phyloP scores from a whole-genome alignment of 2,113 vertebrate genomes.

The Sterrhoptilus dennistouni region DNA sequence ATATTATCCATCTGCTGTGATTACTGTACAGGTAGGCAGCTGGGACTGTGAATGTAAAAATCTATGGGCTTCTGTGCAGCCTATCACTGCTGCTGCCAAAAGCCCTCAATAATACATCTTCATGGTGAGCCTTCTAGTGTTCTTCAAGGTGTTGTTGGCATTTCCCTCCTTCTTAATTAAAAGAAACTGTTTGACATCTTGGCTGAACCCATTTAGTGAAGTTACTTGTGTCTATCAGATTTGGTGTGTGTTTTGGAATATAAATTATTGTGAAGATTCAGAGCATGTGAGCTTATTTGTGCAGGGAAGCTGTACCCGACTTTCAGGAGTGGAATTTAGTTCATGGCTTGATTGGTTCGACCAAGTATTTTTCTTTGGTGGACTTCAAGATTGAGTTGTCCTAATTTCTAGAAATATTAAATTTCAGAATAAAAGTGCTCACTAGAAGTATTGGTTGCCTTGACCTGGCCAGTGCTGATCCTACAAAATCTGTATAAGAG shows the following conservation, averaged over 20 bases:
- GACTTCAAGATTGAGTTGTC: not conserved
- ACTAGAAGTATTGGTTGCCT: not conserved
- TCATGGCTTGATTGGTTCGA: not conserved
- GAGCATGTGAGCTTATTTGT: not conserved
- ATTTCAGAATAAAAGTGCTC: not conserved
- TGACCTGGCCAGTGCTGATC: not conserved
- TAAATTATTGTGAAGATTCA: not conserved
- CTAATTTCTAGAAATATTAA: not conserved
- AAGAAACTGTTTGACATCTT: not conserved
- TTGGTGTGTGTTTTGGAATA: not conserved
- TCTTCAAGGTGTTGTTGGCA: not conserved
- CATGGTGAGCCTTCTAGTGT: not conserved
- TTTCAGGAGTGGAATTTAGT: not conserved
- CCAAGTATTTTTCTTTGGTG: not conserved
- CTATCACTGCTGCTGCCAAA: not conserved
- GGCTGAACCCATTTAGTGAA: not conserved
- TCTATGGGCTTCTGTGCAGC: not conserved
- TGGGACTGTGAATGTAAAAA: slow-evolving; percentile 21
- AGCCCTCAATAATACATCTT: not conserved
- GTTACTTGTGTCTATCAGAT: not conserved
- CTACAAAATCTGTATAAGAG: not conserved
- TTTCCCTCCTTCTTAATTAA: slow-evolving; percentile 29
- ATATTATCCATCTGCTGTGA: slow-evolving; percentile 61
- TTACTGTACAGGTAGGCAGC: slow-evolving; percentile 40
- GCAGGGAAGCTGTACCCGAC: not conserved